Evolutionary conservation across 2,113 vertebrate genomes (phyloP), one percentile per base, ranked within the genome.

Genomic region (Anolis carolinensis): DNA sequence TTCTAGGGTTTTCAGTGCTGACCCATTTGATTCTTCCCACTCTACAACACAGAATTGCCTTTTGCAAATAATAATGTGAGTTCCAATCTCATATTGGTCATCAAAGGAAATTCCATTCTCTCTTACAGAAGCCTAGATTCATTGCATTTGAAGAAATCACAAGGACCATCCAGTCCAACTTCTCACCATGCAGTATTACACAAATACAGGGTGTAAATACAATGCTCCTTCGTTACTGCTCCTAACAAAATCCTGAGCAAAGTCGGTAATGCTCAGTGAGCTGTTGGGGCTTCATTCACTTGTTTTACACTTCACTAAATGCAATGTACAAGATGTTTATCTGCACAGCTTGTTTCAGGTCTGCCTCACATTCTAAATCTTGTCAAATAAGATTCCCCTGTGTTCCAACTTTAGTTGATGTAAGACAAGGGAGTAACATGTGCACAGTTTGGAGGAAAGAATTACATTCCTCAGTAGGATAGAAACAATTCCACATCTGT

Each of bases 221-320:
- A 25, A 73, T 87, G 72, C 65, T 82, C 75, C 39, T 13, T 63
- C 70, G 20, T 67, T 55, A 36, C 86, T 77, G 34, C 0, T 78
- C 77, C 67, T 81, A 82, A 7, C 55, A 50, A 88, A 72, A 71
- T 89, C 16, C 5, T 81, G 83, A 59, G 55, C 86, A 86, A 71
- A 81, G 80, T n/a, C 83, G 75, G 83, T 27, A 89, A 91, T 78
- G 74, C 91, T 86, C 81, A 80, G 91, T 88, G 32, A 44, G 36
- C 65, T 62, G 32, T 65, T 59, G 34, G 65, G 50, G 30, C 59
- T 81, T 63, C 44, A 52, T 86, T 75, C 71, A 79, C 74, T 83
- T 88, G 71, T 87, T 84, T 63, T 62, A 36, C 80, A 83, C 89
- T 68, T 82, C 86, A 78, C 80, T 1, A 14, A 67, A 81, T 44